Conservation (phyloP, 2,888 invertebrate genomes). For the Hydrotaea diabolus region DNA sequence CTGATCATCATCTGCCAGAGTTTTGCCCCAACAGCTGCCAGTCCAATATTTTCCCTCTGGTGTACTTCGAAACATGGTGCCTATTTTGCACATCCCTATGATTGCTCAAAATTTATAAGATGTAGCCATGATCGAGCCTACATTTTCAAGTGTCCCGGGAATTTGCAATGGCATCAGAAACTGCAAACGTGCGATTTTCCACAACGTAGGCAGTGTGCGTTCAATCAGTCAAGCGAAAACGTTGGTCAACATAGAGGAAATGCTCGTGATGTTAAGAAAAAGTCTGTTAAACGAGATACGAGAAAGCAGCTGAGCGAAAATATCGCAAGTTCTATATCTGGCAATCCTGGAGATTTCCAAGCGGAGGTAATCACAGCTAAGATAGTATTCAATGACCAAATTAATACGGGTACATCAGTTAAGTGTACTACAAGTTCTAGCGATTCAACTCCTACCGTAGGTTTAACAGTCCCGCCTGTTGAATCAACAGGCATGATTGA, state of each 20-base stretch:
- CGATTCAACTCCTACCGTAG: too few species aligned
- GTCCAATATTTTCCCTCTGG: not conserved
- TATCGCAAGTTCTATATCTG: too few species aligned
- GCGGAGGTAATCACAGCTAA: too few species aligned
- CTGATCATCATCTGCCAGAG: not conserved
- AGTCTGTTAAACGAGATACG: not conserved
- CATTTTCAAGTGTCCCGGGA: slow-evolving; percentile 69
- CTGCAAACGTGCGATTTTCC: slow-evolving; percentile 65
- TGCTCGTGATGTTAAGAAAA: not conserved
- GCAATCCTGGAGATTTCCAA: too few species aligned
- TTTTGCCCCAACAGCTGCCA: not conserved
- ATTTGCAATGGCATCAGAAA: slow-evolving; percentile 70
- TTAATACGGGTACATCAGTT: too few species aligned
- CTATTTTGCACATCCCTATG: slow-evolving; percentile 70
- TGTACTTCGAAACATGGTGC: slow-evolving; percentile 36
- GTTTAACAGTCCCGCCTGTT: too few species aligned
- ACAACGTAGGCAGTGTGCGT: not conserved
- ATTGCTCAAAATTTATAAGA: slow-evolving; percentile 73
- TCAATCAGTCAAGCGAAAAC: not conserved
- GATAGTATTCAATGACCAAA: too few species aligned
- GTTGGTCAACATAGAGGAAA: not conserved
- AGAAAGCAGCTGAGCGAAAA: too few species aligned
- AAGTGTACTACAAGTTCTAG: too few species aligned
- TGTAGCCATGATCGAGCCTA: slow-evolving; percentile 68
- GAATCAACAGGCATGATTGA: too few species aligned